These are phyloP conservation scores for Limnodromus scolopaceus DNA, from an alignment of 2,797 vertebrate genomes.

Conservation along the genomic window DNA sequence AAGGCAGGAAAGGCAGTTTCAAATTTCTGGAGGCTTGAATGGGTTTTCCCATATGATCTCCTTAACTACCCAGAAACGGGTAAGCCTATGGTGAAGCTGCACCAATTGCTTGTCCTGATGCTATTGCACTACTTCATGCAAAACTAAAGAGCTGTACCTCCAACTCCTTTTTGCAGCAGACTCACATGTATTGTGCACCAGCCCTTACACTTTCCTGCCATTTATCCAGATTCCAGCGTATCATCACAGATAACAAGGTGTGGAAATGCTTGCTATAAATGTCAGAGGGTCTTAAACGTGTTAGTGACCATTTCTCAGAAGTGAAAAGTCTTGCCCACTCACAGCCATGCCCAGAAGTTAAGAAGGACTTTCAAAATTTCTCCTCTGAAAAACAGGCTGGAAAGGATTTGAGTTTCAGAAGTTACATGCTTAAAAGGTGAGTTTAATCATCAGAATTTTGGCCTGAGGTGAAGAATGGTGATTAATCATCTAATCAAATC, in stretches of 20 bases:
- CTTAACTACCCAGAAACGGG: background rate
- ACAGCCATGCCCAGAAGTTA: background rate
- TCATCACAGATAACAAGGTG: background rate
- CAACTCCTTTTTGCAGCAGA: background rate
- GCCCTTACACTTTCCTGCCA: background rate
- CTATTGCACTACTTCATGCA: background rate
- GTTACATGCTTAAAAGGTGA: background rate
- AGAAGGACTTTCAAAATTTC: background rate
- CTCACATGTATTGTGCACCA: background rate
- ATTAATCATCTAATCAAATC: conserved; percentile 17
- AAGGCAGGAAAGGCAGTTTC: background rate
- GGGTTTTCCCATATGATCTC: background rate
- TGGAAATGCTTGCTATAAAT: background rate
- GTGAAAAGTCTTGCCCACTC: background rate
- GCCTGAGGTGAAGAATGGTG: background rate
- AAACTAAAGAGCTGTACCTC: background rate
- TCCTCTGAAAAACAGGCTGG: background rate
- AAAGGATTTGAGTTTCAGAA: background rate
- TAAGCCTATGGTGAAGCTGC: background rate
- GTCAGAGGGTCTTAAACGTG: background rate
- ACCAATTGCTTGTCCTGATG: background rate
- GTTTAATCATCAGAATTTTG: background rate
- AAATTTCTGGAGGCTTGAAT: background rate
- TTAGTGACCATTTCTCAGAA: background rate
- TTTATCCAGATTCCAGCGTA: background rate